phyloP scores from a whole-genome alignment of 2,888 invertebrate species.

The Latheticus oryzae region DNA sequence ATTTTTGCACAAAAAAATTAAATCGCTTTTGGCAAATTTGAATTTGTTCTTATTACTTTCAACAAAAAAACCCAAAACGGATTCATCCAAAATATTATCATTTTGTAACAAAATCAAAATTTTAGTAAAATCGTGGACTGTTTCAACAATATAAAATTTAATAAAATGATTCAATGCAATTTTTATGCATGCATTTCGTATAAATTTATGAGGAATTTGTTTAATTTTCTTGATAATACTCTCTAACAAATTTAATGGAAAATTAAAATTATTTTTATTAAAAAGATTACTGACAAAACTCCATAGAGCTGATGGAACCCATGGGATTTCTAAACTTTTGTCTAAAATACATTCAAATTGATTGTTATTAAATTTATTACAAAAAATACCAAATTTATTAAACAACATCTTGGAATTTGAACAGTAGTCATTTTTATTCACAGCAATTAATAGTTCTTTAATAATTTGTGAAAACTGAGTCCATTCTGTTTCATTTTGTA shows the following conservation, averaged over 20 bases:
- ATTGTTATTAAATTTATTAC: conserved; percentile 35
- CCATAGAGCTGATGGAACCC: conserved; percentile 54
- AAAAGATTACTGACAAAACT: conserved; percentile 49
- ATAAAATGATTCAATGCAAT: conserved; percentile 22
- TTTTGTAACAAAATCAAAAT: conserved; percentile 1
- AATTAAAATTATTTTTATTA: conserved; percentile 18
- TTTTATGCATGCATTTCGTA: conserved; percentile 50
- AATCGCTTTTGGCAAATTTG: too few species aligned
- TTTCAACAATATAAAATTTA: not conserved
- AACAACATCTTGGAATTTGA: conserved; percentile 12
- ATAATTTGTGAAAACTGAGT: conserved; percentile 30
- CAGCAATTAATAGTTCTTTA: conserved; percentile 45
- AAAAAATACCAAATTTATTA: conserved; percentile 13
- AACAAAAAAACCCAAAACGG: conserved; percentile 6
- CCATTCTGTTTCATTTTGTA: conserved; percentile 20
- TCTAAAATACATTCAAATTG: conserved; percentile 47
- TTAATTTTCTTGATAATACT: conserved; percentile 43
- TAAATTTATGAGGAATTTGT: conserved; percentile 52
- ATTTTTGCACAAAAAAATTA: too few species aligned
- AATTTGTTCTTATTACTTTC: conserved; percentile 2
- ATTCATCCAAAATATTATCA: not conserved
- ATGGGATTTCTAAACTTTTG: conserved; percentile 46
- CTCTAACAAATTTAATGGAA: conserved; percentile 35
- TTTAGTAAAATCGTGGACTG: conserved; percentile 11
- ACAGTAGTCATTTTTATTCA: conserved; percentile 51